These are phyloP conservation scores for Eciton burchellii DNA, from an alignment of 1,140 invertebrate genomes.

Conservation along the genomic window DNA sequence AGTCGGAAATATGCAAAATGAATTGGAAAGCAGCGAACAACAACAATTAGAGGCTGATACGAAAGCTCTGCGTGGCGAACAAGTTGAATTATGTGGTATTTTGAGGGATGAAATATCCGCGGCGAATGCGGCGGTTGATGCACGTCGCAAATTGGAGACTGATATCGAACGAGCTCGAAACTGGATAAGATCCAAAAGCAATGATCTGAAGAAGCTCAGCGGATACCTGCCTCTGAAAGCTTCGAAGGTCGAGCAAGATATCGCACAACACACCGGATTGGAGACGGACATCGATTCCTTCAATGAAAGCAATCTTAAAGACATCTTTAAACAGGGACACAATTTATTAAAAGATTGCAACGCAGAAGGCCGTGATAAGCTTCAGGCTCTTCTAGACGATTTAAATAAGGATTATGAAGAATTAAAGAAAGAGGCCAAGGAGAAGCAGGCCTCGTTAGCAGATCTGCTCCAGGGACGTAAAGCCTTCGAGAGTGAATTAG, in stretches of 20 bases:
- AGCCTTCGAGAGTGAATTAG: slow-evolving; percentile 92
- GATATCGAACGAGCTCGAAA: slow-evolving; percentile 91
- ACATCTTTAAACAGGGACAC: slow-evolving; percentile 91
- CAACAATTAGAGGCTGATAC: slow-evolving; percentile 90
- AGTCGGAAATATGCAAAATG: slow-evolving; percentile 92
- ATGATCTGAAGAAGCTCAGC: slow-evolving; percentile 91
- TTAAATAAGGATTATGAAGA: slow-evolving; percentile 89
- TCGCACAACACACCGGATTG: slow-evolving; percentile 90
- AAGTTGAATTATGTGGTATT: slow-evolving; percentile 90
- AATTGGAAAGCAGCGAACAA: slow-evolving; percentile 93
- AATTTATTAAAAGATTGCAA: slow-evolving; percentile 93
- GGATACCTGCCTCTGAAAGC: slow-evolving; percentile 91
- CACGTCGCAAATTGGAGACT: slow-evolving; percentile 91
- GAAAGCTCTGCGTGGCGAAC: slow-evolving; percentile 89
- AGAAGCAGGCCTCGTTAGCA: slow-evolving; percentile 90
- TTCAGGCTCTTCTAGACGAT: slow-evolving; percentile 89
- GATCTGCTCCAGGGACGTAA: slow-evolving; percentile 91
- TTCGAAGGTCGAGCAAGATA: slow-evolving; percentile 91
- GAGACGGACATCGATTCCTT: slow-evolving; percentile 92
- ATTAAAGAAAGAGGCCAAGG: slow-evolving; percentile 89
- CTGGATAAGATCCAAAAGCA: slow-evolving; percentile 92
- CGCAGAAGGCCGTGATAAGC: slow-evolving; percentile 88
- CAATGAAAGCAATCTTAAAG: slow-evolving; percentile 90
- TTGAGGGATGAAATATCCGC: slow-evolving; percentile 91
- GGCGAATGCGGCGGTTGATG: slow-evolving; percentile 88